phyloP scores from a whole-genome alignment of 1,140 invertebrate species.

The Drosophila sp. region DNA sequence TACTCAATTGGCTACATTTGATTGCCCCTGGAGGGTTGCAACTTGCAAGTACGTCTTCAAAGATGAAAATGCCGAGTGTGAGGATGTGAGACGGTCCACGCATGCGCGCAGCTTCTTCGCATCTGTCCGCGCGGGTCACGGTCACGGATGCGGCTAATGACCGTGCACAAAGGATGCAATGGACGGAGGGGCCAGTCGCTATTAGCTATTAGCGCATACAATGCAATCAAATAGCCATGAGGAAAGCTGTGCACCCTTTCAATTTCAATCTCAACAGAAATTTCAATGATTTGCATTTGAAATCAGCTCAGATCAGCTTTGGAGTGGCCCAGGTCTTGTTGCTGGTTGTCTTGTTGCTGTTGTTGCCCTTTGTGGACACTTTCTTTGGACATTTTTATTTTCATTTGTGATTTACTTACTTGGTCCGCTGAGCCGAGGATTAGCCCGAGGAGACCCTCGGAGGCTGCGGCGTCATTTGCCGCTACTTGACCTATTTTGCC shows the following conservation, averaged over 20 bases:
- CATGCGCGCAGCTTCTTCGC: slow-evolving; percentile 37
- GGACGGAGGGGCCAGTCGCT: slow-evolving; percentile 52
- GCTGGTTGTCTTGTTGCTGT: too few relatives aligned
- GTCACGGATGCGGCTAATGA: slow-evolving; percentile 78
- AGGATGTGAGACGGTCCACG: not conserved
- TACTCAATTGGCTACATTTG: slow-evolving; percentile 42
- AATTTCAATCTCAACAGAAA: too few relatives aligned
- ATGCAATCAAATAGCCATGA: slow-evolving; percentile 74
- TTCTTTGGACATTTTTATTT: slow-evolving; percentile 80
- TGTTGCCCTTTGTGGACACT: slow-evolving; percentile 74
- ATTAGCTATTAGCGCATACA: slow-evolving; percentile 74
- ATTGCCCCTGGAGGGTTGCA: slow-evolving; percentile 38
- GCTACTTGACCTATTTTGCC: slow-evolving; percentile 80
- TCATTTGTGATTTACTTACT: slow-evolving; percentile 81
- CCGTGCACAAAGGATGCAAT: slow-evolving; percentile 61
- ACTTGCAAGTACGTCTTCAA: too few relatives aligned
- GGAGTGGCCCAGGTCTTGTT: slow-evolving; percentile 34
- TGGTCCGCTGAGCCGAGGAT: slow-evolving; percentile 61
- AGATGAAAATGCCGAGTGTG: not conserved
- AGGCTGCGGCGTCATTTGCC: slow-evolving; percentile 70
- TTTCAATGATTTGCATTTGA: slow-evolving; percentile 67
- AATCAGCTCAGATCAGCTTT: slow-evolving; percentile 65
- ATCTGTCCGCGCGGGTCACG: slow-evolving; percentile 48
- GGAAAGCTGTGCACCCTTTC: slow-evolving; percentile 38
- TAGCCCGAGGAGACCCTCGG: slow-evolving; percentile 29